A percentile compares a stretch with the other conserved stretches of the same genome.
Conservation (phyloP, 2,797 vertebrate genomes). For the Spea hammondii region DNA sequence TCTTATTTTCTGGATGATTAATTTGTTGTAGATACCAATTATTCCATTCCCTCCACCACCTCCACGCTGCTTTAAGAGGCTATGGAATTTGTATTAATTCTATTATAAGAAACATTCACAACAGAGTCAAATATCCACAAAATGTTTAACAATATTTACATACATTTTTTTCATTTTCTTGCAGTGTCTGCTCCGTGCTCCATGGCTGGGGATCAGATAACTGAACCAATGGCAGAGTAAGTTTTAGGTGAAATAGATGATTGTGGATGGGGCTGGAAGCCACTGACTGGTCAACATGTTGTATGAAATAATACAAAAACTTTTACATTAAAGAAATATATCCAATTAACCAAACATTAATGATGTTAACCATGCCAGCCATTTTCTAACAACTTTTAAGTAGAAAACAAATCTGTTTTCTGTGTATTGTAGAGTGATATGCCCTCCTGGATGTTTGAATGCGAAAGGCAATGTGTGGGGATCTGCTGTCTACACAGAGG, state of each 20-base stretch:
- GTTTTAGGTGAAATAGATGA: not conserved
- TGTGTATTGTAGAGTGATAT: not conserved
- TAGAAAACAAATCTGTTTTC: too few relatives aligned
- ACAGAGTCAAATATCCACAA: not conserved
- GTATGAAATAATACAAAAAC: not conserved
- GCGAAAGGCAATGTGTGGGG: not conserved
- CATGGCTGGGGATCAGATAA: not conserved
- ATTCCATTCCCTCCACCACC: too few relatives aligned
- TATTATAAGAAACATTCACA: too few relatives aligned
- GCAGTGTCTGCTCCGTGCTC: constrained; percentile 10
- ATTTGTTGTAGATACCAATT: too few relatives aligned
- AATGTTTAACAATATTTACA: too few relatives aligned
- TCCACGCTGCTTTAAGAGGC: too few relatives aligned
- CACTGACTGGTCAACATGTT: not conserved
- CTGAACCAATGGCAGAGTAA: constrained; percentile 4
- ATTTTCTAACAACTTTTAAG: too few relatives aligned
- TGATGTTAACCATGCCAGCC: not conserved
- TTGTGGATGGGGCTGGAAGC: not conserved
- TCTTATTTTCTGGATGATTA: too few relatives aligned
- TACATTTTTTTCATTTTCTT: not conserved
- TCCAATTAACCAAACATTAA: not conserved
- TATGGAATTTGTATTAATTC: too few relatives aligned
- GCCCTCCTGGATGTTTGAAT: not conserved
- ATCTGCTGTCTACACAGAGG: not conserved
- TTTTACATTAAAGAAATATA: not conserved